Conservation (phyloP, 2,888 invertebrate genomes). For the Biston betularia region DNA sequence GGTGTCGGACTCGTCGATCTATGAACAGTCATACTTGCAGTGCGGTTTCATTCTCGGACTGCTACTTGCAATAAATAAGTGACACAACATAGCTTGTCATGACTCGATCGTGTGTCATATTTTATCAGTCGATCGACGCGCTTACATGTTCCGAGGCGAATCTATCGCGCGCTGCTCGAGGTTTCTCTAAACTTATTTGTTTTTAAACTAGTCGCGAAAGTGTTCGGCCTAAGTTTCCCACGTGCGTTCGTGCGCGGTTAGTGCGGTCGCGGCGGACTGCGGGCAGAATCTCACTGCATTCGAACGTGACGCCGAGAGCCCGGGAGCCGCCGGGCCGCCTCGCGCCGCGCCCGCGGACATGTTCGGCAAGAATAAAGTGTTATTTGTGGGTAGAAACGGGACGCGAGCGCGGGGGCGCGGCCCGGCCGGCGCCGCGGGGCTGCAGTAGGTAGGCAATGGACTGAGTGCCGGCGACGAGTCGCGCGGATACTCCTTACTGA, state of each 20-base stretch:
- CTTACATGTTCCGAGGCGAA: no score
- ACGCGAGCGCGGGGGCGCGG: background rate
- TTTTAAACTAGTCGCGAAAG: background rate
- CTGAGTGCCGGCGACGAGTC: slow-evolving; percentile 15
- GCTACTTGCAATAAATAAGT: no score
- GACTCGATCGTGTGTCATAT: no score
- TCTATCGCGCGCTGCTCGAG: no score
- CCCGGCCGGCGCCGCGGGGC: background rate
- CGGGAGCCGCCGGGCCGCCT: background rate
- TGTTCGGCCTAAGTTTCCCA: slow-evolving; percentile 3
- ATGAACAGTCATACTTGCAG: no score
- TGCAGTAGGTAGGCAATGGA: slow-evolving; percentile 36
- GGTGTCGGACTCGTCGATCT: no score
- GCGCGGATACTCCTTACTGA: slow-evolving; percentile 52
- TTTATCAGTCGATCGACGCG: no score
- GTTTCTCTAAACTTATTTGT: no score
- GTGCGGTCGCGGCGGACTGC: background rate
- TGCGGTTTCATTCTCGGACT: no score
- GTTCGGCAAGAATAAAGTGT: slow-evolving; percentile 27
- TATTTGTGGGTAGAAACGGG: slow-evolving; percentile 14
- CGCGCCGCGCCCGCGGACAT: background rate
- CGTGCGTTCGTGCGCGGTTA: slow-evolving; percentile 4
- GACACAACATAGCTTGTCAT: no score
- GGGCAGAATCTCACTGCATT: slow-evolving; percentile 14
- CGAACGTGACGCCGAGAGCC: background rate